These are phyloP conservation scores for Capitulum mitella DNA, from an alignment of 2,888 invertebrate genomes.

Conservation along the genomic window DNA sequence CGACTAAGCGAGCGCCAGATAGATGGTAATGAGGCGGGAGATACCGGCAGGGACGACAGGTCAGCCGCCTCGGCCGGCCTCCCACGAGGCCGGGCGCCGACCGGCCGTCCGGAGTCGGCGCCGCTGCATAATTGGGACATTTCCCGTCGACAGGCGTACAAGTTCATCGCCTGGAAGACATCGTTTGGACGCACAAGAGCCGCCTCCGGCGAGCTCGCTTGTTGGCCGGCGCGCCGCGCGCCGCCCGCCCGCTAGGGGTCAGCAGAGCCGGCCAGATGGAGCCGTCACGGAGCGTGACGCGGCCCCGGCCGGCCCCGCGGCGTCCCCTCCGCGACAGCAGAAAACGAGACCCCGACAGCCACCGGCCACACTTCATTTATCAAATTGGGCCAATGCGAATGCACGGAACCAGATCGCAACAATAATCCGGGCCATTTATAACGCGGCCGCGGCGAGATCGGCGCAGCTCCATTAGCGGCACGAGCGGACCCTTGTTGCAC, in stretches of 20 bases:
- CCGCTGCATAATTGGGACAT: neutral
- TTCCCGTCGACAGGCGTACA: neutral
- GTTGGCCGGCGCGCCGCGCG: neutral
- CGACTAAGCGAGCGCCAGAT: neutral
- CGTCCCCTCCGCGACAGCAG: neutral
- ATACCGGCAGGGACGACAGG: neutral
- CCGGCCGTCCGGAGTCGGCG: neutral
- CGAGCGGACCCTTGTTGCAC: neutral
- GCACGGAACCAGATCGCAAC: neutral
- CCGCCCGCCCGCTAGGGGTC: neutral
- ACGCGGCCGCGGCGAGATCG: neutral
- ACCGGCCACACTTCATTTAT: neutral
- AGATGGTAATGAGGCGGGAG: neutral
- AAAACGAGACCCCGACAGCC: neutral
- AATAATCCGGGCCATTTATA: slow-evolving; percentile 1
- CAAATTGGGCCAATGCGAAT: slow-evolving; percentile 4
- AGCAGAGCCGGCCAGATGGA: neutral
- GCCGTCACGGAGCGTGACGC: neutral
- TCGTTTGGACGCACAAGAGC: neutral
- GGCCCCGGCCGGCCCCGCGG: neutral
- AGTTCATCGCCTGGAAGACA: neutral
- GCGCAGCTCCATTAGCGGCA: neutral
- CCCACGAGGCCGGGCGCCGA: neutral
- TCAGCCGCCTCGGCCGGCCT: neutral
- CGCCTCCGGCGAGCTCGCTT: neutral